These are phyloP conservation scores for Chrysemys picta DNA, from an alignment of 2,113 vertebrate species.

Conservation along the genomic window DNA sequence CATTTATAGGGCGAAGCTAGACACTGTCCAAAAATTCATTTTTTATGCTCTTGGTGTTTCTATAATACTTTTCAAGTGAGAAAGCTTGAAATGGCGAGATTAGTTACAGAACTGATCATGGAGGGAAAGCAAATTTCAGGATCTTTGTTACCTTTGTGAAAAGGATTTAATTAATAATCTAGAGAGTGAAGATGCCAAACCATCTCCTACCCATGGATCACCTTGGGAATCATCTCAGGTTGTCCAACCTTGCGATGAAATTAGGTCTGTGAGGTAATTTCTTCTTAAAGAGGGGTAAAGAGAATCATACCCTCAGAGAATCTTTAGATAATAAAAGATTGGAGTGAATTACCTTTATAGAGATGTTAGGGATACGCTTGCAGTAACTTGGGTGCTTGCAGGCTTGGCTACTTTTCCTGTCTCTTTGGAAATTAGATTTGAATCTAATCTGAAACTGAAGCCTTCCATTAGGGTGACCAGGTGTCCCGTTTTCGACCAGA, in stretches of 20 bases:
- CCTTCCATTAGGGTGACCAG: neutral
- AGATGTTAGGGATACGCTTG: neutral
- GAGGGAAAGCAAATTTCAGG: slow-evolving; percentile 42
- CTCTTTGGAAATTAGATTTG: neutral
- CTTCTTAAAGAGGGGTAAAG: slow-evolving; percentile 59
- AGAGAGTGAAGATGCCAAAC: slow-evolving; percentile 66
- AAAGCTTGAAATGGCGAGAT: slow-evolving; percentile 39
- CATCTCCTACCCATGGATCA: slow-evolving; percentile 53
- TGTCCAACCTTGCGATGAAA: slow-evolving; percentile 52
- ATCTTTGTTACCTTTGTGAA: slow-evolving; percentile 30
- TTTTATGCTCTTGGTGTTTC: slow-evolving; percentile 32
- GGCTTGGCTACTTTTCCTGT: neutral
- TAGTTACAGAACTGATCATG: slow-evolving; percentile 43
- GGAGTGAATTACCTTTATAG: slow-evolving; percentile 35
- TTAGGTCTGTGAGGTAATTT: slow-evolving; percentile 52
- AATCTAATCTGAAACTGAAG: neutral
- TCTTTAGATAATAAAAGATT: slow-evolving; percentile 26
- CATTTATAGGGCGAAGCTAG: neutral
- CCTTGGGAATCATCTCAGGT: slow-evolving; percentile 54
- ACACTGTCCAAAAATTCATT: slow-evolving; percentile 44
- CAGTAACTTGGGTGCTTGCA: neutral
- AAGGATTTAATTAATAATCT: slow-evolving; percentile 65
- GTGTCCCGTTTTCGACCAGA: too few species aligned
- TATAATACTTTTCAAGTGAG: slow-evolving; percentile 11
- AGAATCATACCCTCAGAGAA: slow-evolving; percentile 7